Conservation (phyloP, 1,140 invertebrate species). For the Liolophura sinensis region DNA sequence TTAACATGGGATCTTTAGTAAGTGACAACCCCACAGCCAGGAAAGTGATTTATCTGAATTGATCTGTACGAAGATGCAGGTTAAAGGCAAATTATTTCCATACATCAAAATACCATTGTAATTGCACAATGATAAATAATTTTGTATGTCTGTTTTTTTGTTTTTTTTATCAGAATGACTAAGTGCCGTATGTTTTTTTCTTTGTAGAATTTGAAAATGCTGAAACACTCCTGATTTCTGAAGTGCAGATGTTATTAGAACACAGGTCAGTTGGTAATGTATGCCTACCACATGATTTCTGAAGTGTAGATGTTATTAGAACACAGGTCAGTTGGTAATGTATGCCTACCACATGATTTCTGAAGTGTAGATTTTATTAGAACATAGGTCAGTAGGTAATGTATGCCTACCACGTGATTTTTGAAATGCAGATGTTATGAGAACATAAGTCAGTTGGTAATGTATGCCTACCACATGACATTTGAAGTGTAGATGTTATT, state of each 20-base stretch:
- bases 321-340: conserved; percentile 65
- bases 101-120: no score
- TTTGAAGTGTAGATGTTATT: conserved; percentile 98
- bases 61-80: no score
- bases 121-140: no score
- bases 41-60: background rate
- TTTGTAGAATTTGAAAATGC: conserved; percentile 96
- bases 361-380: conserved; percentile 96
- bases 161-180: no score
- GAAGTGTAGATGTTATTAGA: conserved; percentile 98
- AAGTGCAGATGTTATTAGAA: conserved; percentile 97
- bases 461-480: conserved; percentile 82
- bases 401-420: conserved; percentile 88
- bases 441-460: conserved; percentile 71
- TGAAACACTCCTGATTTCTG: conserved; percentile 95
- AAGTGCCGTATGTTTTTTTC: conserved; percentile 26
- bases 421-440: conserved; percentile 96
- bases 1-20: no score
- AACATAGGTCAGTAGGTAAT: conserved; percentile 69
- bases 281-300: conserved; percentile 90
- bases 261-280: conserved; percentile 65
- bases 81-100: no score
- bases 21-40: background rate
- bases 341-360: conserved; percentile 93
- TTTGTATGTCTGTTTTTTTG: no score